Conservation (phyloP, 2,888 invertebrate genomes). For the Stenoptilia bipunctidactyla region DNA sequence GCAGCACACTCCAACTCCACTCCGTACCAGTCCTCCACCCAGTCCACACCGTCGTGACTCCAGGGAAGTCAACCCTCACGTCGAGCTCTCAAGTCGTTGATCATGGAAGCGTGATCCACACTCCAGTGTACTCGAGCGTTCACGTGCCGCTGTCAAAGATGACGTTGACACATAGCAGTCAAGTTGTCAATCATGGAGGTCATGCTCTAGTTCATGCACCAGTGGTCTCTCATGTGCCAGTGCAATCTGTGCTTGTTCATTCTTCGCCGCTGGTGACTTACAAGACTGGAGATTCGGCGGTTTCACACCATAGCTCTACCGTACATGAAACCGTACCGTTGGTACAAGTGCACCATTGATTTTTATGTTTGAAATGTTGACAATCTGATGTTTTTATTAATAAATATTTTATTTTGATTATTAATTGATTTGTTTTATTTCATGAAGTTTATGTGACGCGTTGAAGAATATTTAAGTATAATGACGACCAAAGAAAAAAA, state of each 20-base stretch:
- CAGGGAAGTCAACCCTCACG: conserved; percentile 11
- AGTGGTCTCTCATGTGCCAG: conserved; percentile 1
- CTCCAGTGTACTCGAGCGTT: conserved; percentile 21
- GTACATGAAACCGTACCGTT: conserved; percentile 43
- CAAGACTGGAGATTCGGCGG: conserved; percentile 44
- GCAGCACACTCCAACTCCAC: conserved; percentile 29
- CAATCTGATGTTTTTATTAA: too few species aligned
- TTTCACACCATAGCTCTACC: conserved; percentile 63
- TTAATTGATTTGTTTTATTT: too few species aligned
- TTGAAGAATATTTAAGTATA: too few species aligned
- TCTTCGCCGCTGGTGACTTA: conserved; percentile 21
- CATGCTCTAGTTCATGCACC: conserved; percentile 14
- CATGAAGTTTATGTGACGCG: too few species aligned
- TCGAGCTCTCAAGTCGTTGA: conserved; percentile 25
- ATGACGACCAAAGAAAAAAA: too few species aligned
- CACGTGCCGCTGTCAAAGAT: conserved; percentile 13
- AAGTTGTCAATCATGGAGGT: conserved; percentile 24
- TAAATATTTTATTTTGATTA: too few species aligned
- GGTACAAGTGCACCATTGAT: conserved; percentile 31
- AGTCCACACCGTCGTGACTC: conserved; percentile 18
- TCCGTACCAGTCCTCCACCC: conserved; percentile 19
- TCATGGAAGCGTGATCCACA: conserved; percentile 18
- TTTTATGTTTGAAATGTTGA: neutral
- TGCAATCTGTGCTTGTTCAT: conserved; percentile 18
- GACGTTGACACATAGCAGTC: conserved; percentile 23